These are phyloP conservation scores for Canis aureus DNA, from an alignment of 2,113 vertebrate species.

Conservation along the genomic window DNA sequence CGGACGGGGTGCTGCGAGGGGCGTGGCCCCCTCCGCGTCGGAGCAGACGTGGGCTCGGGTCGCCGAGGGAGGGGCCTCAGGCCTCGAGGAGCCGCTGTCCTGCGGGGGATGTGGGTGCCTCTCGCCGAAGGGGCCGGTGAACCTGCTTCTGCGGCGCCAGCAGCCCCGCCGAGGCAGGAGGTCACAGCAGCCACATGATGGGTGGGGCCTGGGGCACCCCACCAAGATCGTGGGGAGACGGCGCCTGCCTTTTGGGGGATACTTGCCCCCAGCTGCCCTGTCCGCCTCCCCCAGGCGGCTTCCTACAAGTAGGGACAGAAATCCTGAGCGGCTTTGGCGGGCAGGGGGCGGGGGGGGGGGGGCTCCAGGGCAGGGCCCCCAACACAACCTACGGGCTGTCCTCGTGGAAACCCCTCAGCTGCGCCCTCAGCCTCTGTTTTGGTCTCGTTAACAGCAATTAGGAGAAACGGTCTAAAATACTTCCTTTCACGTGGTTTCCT, in stretches of 20 bases:
- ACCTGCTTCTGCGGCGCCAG: background rate
- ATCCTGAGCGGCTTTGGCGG: background rate
- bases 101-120: rapidly evolving
- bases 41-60: background rate
- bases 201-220: background rate
- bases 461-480: slow-evolving; percentile 81
- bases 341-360: background rate
- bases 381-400: background rate
- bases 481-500: slow-evolving; percentile 83
- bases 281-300: rapidly evolving
- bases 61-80: background rate
- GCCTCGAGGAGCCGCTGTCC: background rate
- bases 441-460: slow-evolving; percentile 81
- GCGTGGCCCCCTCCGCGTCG: rapidly evolving
- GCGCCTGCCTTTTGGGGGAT: too few relatives aligned
- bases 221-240: background rate
- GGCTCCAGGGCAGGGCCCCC: background rate
- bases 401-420: slow-evolving; percentile 68
- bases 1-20: rapidly evolving
- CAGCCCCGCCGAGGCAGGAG: background rate
- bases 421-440: slow-evolving; percentile 76
- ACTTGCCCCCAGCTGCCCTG: too few relatives aligned
- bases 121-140: rapidly evolving
- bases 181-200: rapidly evolving
- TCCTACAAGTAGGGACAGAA: background rate